Percentiles rank a stretch among this genome's conserved stretches.
Conservation (phyloP, 2,113 vertebrate genomes). For the Ardeotis arabs region DNA sequence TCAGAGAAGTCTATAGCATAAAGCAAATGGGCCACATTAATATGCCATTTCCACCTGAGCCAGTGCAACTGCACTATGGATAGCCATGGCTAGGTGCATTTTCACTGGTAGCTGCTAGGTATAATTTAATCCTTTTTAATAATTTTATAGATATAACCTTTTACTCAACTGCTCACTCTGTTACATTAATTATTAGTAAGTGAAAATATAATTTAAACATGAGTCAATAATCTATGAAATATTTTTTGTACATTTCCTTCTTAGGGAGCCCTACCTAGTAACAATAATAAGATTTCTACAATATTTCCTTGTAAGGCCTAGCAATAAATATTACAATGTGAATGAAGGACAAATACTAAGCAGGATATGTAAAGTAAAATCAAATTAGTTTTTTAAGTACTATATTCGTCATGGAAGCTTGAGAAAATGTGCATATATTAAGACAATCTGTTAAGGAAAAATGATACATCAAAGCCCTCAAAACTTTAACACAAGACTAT, state of each 20-base stretch:
- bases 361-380: not conserved
- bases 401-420: not conserved
- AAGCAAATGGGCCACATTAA: constrained; percentile 49
- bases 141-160: constrained; percentile 63
- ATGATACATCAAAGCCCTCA: not conserved
- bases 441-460: not conserved
- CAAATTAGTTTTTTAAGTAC: not conserved
- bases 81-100: constrained; percentile 25
- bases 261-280: not conserved
- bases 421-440: not conserved
- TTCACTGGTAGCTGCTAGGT: constrained; percentile 31
- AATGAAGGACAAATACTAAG: not conserved
- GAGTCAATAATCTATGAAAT: constrained; percentile 21
- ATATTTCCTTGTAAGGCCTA: not conserved
- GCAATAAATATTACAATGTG: not conserved
- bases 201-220: constrained; percentile 55
- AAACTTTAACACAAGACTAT: not conserved
- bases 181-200: constrained; percentile 53
- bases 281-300: not conserved
- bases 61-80: not conserved
- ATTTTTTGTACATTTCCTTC: constrained; percentile 1
- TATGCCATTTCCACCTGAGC: constrained; percentile 19
- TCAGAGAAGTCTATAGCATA: constrained; percentile 1
- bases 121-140: constrained; percentile 57
- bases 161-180: constrained; percentile 30